Conservation (phyloP, 1,140 invertebrate species). For the Trachymyrmex cornetzi region DNA sequence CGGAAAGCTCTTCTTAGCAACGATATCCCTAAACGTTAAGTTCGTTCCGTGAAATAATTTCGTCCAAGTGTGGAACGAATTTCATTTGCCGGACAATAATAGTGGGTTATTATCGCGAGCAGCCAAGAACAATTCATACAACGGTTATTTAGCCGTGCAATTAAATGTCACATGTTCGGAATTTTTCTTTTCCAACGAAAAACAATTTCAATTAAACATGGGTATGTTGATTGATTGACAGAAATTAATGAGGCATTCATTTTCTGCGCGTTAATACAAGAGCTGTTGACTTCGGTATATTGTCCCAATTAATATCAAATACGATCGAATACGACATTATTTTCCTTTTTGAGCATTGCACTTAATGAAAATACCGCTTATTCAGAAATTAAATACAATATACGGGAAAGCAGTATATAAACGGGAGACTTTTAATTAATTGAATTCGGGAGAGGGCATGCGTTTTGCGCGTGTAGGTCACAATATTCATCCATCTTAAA, state of each 20-base stretch:
- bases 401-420: neutral
- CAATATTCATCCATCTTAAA: conserved; percentile 41
- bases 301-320: conserved; percentile 15
- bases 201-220: conserved; percentile 33
- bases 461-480: conserved; percentile 8
- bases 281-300: conserved; percentile 16
- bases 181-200: conserved; percentile 15
- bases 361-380: neutral
- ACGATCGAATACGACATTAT: neutral
- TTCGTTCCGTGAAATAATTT: conserved; percentile 14
- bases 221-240: conserved; percentile 18
- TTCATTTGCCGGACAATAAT: conserved; percentile 49
- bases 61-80: neutral
- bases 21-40: neutral
- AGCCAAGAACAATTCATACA: neutral
- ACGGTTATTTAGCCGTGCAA: conserved; percentile 9
- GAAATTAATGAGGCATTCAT: conserved; percentile 33
- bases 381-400: neutral
- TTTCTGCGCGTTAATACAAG: neutral
- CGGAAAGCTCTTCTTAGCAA: conserved; percentile 3
- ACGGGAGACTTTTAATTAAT: conserved; percentile 2
- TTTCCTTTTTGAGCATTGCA: neutral
- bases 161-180: neutral
- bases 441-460: neutral
- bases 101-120: conserved; percentile 16